Base-by-base conservation (phyloP, 2,888 invertebrate genomes). In the Priapulus caudatus region DNA sequence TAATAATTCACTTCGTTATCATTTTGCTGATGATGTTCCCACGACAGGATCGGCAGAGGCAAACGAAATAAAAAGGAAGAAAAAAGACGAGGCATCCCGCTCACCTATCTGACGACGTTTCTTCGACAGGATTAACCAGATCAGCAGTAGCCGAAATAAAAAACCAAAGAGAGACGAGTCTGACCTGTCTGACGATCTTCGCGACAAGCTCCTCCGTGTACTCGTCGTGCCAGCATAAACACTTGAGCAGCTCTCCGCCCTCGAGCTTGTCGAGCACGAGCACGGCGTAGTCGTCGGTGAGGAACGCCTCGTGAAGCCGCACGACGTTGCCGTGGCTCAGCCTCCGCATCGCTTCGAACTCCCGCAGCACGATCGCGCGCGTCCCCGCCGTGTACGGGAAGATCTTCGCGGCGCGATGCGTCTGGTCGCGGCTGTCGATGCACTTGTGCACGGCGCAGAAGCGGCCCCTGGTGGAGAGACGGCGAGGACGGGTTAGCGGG, bases 161-260 rank as follows among this genome's bases (percentile, higher is more conserved):
- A n/a, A n/a, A n/a, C n/a, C n/a, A n/a, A n/a, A n/a, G n/a, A n/a
- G n/a, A n/a, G n/a, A n/a, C n/a, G n/a, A n/a, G n/a, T n/a, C n/a
- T n/a, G 62, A 78, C 77, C 74, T 97, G 95, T 2, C 82, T 79
- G 44, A 93, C 79, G 20, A 92, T 83, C 1, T 81, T 82, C 0
- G 89, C 85, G 0, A 95, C 89, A 71, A 84, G 83, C 71, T 93
- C 89, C 71, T 97, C 97, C 0, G 83, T 81, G 72, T 92, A 97
- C 63, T 89, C 86, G 68, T 91, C 88, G 49, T 84, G 79, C 61
- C 84, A 86, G 1, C 88, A 83, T 52, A 93, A 77, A 69, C 88
- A 92, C 0, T 88, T 86, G 2, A 95, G 75, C 43, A 97, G 80
- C 64, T 93, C 89, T 18, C 92, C 86, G 1, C 95, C 95, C 67